Conservation (phyloP, 2,888 invertebrate species). For the Leptinotarsa juncta region DNA sequence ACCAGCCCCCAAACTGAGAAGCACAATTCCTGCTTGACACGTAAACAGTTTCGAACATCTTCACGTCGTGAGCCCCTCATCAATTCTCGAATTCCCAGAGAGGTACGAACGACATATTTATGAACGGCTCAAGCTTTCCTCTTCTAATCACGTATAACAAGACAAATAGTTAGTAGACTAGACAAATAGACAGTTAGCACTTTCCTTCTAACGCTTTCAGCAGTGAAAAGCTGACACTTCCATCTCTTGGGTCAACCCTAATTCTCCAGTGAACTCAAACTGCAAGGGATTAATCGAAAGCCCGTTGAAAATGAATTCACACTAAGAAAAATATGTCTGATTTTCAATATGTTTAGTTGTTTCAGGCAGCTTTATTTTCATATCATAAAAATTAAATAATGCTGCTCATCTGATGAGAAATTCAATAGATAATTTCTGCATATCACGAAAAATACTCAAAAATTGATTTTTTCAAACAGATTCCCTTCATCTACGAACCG, state of each 20-base stretch:
- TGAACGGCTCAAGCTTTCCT: constrained; percentile 24
- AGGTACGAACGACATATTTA: constrained; percentile 23
- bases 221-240: constrained; percentile 39
- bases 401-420: no score
- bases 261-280: constrained; percentile 36
- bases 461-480: no score
- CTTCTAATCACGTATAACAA: constrained; percentile 36
- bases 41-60: constrained; percentile 4
- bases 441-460: no score
- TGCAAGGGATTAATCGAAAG: constrained; percentile 30
- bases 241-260: constrained; percentile 37
- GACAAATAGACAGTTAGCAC: constrained; percentile 42
- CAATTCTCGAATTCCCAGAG: constrained; percentile 15
- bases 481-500: no score
- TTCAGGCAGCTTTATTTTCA: no score
- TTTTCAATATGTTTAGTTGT: not conserved
- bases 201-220: constrained; percentile 26
- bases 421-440: no score
- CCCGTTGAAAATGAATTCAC: constrained; percentile 21
- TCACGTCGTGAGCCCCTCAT: constrained; percentile 20
- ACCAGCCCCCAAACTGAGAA: not conserved
- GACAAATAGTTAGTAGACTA: constrained; percentile 38
- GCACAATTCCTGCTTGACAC: constrained; percentile 4
- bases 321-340: constrained; percentile 14
- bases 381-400: no score